These are phyloP conservation scores for Slavum lentiscoides DNA, from an alignment of 2,888 invertebrate genomes.

Conservation along the genomic window DNA sequence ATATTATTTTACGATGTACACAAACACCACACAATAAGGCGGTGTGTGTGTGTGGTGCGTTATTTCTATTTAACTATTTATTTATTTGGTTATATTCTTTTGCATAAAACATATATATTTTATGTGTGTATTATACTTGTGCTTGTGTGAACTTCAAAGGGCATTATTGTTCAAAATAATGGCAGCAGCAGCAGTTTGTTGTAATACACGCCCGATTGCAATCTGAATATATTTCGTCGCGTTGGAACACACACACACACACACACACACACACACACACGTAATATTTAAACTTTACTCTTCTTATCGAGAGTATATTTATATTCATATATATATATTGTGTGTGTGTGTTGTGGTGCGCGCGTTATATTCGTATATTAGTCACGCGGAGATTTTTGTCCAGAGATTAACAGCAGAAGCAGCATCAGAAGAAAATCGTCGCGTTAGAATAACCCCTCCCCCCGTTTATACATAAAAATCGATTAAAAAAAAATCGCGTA, in stretches of 20 bases:
- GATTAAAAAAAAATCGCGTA: too few species aligned
- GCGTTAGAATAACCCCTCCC: too few species aligned
- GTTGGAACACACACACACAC: constrained; percentile 1
- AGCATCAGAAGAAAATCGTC: too few species aligned
- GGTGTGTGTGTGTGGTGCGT: background rate
- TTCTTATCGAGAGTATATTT: constrained; percentile 2
- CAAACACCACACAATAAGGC: too few species aligned
- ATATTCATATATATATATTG: background rate
- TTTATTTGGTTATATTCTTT: constrained; percentile 30
- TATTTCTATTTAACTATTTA: constrained; percentile 38
- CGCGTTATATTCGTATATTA: too few species aligned
- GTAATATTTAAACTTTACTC: constrained; percentile 21
- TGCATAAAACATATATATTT: constrained; percentile 16
- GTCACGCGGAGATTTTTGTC: too few species aligned
- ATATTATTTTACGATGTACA: background rate
- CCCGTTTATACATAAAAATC: too few species aligned
- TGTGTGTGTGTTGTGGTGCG: background rate
- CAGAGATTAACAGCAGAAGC: too few species aligned
- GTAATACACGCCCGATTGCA: constrained; percentile 4
- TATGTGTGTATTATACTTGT: too few species aligned
- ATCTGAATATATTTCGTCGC: constrained; percentile 24
- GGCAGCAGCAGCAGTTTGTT: background rate
- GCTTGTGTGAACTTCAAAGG: constrained; percentile 11
- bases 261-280: background rate
- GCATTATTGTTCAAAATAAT: constrained; percentile 30